Conservation (phyloP, 2,113 vertebrate genomes). For the Butorides virescens region DNA sequence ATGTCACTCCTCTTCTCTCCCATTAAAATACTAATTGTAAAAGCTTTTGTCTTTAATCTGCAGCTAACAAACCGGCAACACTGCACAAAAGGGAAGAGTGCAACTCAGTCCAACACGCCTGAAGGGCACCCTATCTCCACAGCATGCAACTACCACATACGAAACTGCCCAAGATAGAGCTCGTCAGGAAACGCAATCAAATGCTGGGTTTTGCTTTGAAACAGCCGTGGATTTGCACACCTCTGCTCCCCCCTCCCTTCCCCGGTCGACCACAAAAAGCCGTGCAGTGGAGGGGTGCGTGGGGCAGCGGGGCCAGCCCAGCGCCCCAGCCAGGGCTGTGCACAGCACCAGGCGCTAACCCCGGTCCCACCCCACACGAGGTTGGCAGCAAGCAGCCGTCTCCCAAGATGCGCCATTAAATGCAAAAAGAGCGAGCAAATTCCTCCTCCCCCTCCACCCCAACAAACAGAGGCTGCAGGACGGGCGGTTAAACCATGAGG, state of each 20-base stretch:
- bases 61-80: not conserved
- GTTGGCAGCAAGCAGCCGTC: accelerated
- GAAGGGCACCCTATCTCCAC: not conserved
- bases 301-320: not conserved
- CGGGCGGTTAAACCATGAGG: not conserved
- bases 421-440: not conserved
- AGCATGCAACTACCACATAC: accelerated
- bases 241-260: not conserved
- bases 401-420: not conserved
- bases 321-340: not conserved
- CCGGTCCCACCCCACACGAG: accelerated
- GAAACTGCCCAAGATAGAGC: not conserved
- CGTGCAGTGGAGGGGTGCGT: accelerated
- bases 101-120: not conserved
- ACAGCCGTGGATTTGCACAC: not conserved
- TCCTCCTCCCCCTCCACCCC: not conserved
- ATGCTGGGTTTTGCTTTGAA: not conserved
- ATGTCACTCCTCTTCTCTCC: constrained; percentile 10
- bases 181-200: not conserved
- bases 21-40: constrained; percentile 34
- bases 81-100: not conserved
- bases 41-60: constrained; percentile 29
- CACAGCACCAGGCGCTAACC: too few relatives aligned
- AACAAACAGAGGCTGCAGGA: not conserved
- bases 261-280: too few relatives aligned